Conservation (phyloP, 2,113 vertebrate genomes). For the Pica pica region DNA sequence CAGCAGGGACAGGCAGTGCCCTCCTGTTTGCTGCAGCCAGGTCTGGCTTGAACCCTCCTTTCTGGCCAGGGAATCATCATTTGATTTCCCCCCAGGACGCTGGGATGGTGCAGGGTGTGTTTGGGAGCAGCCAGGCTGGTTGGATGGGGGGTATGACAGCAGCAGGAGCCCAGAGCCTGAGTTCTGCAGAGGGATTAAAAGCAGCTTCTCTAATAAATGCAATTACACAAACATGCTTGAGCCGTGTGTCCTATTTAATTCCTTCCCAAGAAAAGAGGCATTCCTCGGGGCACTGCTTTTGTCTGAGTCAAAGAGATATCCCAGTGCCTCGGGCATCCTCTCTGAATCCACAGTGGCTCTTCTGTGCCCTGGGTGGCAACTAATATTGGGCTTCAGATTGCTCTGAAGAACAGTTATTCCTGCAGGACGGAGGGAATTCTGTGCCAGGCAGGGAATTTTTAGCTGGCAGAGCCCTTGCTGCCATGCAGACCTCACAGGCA, state of each 20-base stretch:
- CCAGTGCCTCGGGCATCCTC: background rate
- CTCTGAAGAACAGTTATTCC: background rate
- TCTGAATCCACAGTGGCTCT: background rate
- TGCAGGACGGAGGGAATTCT: background rate
- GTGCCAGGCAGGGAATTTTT: background rate
- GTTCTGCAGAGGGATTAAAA: background rate
- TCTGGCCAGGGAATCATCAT: background rate
- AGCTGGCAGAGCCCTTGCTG: conserved; percentile 1
- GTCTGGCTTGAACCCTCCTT: background rate
- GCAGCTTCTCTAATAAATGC: conserved; percentile 28
- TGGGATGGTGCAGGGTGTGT: background rate
- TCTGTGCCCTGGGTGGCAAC: background rate
- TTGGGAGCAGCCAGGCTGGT: background rate
- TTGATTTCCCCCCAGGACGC: background rate
- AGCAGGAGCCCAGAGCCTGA: background rate
- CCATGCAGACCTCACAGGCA: background rate
- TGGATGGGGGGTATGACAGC: background rate
- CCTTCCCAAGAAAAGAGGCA: background rate
- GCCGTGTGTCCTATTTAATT: conserved; percentile 23
- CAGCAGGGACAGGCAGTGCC: background rate
- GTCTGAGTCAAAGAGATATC: background rate
- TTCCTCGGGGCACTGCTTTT: conserved; percentile 33
- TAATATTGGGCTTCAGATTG: background rate
- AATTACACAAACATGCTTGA: background rate
- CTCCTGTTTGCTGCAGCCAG: background rate